These are phyloP conservation scores for Vimba vimba DNA, from an alignment of 2,113 vertebrate species.

Conservation along the genomic window DNA sequence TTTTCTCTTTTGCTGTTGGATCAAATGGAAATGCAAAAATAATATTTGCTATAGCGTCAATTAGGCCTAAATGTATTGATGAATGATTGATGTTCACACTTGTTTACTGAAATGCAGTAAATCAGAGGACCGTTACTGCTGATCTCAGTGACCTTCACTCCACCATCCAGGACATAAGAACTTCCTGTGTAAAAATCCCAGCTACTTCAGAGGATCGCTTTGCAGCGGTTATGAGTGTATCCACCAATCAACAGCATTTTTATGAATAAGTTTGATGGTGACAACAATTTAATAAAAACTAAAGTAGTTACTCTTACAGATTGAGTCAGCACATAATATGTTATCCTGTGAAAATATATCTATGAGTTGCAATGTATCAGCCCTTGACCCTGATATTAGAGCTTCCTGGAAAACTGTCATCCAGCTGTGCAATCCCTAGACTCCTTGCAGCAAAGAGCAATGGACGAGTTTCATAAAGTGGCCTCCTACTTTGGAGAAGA, in stretches of 20 bases:
- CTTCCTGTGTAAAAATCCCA: constrained; percentile 85
- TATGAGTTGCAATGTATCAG: neutral
- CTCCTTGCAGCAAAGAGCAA: constrained; percentile 87
- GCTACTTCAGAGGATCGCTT: constrained; percentile 89
- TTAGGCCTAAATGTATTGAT: neutral
- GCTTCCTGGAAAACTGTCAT: constrained; percentile 92
- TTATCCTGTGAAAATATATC: neutral
- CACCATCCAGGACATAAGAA: constrained; percentile 90
- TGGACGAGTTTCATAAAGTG: constrained; percentile 91
- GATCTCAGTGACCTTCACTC: constrained; percentile 91
- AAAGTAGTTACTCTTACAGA: no score
- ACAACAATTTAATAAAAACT: neutral
- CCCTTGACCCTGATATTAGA: constrained; percentile 78
- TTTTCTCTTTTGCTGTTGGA: neutral
- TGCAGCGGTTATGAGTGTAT: constrained; percentile 89
- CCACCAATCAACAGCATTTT: constrained; percentile 61
- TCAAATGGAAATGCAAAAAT: neutral
- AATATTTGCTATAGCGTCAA: neutral
- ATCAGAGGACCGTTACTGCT: constrained; percentile 86
- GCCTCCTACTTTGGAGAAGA: constrained; percentile 94
- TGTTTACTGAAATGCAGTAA: constrained; percentile 77
- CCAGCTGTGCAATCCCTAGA: constrained; percentile 88
- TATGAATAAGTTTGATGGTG: neutral
- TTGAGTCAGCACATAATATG: no score
- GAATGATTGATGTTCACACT: neutral